Conservation (phyloP, 2,113 vertebrate genomes). For the Poicephalus meyeri region DNA sequence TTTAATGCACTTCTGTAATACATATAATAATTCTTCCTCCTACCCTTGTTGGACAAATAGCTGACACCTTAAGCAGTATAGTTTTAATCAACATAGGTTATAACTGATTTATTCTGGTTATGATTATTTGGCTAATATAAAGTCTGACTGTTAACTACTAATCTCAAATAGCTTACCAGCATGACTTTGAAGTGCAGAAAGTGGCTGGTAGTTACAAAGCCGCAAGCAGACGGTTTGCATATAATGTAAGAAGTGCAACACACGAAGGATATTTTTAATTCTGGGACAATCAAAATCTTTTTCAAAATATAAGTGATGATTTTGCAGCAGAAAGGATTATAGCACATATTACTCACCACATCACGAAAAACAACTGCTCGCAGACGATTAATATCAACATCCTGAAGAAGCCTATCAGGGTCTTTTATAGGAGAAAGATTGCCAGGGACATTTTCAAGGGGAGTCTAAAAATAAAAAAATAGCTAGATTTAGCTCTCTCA, state of each 20-base stretch:
- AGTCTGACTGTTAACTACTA: neutral
- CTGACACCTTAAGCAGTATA: neutral
- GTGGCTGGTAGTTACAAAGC: neutral
- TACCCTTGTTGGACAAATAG: neutral
- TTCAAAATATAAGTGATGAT: neutral
- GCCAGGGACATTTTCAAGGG: conserved; percentile 85
- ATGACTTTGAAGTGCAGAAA: neutral
- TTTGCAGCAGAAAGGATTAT: neutral
- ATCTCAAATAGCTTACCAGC: neutral
- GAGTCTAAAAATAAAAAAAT: conserved; percentile 75
- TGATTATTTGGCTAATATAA: neutral
- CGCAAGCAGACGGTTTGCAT: neutral
- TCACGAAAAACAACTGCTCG: conserved; percentile 96
- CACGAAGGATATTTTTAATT: neutral
- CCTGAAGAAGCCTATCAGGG: conserved; percentile 93
- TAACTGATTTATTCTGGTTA: neutral
- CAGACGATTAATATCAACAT: conserved; percentile 95
- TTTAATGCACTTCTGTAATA: neutral
- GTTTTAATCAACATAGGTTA: neutral
- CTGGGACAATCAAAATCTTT: neutral
- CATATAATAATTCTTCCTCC: neutral
- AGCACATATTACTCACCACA: conserved; percentile 82
- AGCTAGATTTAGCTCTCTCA: neutral
- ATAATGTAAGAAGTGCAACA: neutral
- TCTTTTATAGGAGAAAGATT: conserved; percentile 94